These are phyloP conservation scores for Cardiocondyla obscurior DNA, from an alignment of 1,140 invertebrate genomes.

Conservation along the genomic window DNA sequence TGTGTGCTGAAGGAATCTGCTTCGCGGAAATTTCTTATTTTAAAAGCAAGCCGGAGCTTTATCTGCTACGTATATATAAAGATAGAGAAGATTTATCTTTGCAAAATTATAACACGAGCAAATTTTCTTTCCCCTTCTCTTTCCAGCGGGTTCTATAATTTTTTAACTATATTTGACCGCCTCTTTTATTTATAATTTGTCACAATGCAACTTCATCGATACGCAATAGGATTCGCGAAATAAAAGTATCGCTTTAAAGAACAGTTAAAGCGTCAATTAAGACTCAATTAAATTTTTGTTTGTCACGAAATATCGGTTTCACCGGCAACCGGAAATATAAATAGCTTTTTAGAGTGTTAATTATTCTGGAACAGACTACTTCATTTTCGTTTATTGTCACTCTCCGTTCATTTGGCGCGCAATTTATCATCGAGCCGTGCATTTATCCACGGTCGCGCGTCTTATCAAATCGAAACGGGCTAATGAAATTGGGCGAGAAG, in stretches of 20 bases:
- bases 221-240: background rate
- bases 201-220: background rate
- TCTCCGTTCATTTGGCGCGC: background rate
- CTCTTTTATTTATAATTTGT: background rate
- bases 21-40: background rate
- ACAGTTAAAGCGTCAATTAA: background rate
- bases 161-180: background rate
- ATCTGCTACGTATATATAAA: background rate
- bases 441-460: slow-evolving; percentile 15
- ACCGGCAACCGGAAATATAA: background rate
- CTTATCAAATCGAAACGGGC: slow-evolving; percentile 37
- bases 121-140: background rate
- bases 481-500: slow-evolving; percentile 40
- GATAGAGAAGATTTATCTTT: too few species aligned
- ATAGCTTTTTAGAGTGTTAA: background rate
- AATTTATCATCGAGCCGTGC: slow-evolving; percentile 24
- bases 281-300: background rate
- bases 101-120: background rate
- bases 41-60: background rate
- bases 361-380: background rate
- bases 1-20: background rate
- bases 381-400: background rate
- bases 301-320: background rate
- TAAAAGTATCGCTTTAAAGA: background rate
- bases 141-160: background rate